Evolutionary conservation across 1,140 invertebrate species (phyloP), one percentile per base, ranked within the genome.

Genomic region (Liolophura sinensis): DNA sequence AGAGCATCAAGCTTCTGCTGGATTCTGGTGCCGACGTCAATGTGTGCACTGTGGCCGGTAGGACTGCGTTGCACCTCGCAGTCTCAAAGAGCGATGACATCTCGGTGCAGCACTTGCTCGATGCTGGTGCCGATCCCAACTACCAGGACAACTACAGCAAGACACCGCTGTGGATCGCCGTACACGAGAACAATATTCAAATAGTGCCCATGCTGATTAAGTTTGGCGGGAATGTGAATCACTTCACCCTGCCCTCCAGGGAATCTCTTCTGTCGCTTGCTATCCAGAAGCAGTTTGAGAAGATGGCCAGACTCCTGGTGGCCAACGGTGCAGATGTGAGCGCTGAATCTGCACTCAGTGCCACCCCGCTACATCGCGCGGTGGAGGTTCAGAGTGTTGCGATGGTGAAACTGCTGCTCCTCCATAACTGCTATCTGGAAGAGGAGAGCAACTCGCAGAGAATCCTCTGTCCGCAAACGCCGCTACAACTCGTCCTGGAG

Each of bases 91-190:
- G 71, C 69, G 71, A 75, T 50, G 66, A 73, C 46, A 55, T 65
- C 9, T 68, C 69, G 71, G 75, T 77, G 14, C 27, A 71, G 24
- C 48, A 73, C 54, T 51, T 78, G 52, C 60, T 78, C 1, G 46
- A 60, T 52, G 75, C 69, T 1, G 69, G 71, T 16, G 75, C 77
- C 20, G 68, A 74, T 56, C 67, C 72, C 18, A 74, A 73, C 63
- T 50, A 61, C 3, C 18, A 57, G 22, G 72, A 75, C 59, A 65
- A 65, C 50, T 69, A 70, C 54, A 69, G 68, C 1, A 66, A 61
- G 22, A 71, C 72, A 5, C 72, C 72, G 0, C 48, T 73, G n/a
- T 71, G 67, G 64, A 68, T 71, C 55, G 69, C 72, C 47, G 72
- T 73, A 1, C 51, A 69, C 24, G 66, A 73, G 54, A 69, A 73